Evolutionary conservation across 2,113 vertebrate genomes (phyloP).

Genomic region (Ictalurus furcatus): DNA sequence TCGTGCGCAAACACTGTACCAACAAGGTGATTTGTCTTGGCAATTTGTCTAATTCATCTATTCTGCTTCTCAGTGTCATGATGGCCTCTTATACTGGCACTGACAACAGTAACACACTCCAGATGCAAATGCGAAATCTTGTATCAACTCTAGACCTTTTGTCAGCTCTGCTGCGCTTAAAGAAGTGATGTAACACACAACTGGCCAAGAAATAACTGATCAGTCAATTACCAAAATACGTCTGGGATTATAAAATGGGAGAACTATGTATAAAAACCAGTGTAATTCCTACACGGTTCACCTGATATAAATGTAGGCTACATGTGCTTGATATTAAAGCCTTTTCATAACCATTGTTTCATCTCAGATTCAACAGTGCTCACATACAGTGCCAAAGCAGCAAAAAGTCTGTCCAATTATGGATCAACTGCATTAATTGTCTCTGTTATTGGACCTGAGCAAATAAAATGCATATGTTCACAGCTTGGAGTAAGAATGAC

Average conservation of each 20-base stretch:
- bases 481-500: neutral
- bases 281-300: slow-evolving; percentile 1
- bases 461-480: slow-evolving; percentile 8
- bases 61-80: slow-evolving; percentile 1
- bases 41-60: slow-evolving; percentile 6
- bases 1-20: neutral
- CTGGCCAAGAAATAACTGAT: slow-evolving; percentile 14
- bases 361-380: neutral
- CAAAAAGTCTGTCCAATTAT: neutral
- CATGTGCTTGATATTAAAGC: slow-evolving; percentile 13
- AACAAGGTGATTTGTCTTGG: slow-evolving; percentile 4
- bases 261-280: slow-evolving; percentile 1
- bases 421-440: neutral
- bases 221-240: slow-evolving; percentile 13
- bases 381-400: neutral
- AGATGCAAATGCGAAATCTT: slow-evolving; percentile 12
- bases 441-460: neutral
- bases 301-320: slow-evolving; percentile 16
- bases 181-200: slow-evolving; percentile 8
- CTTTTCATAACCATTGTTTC: slow-evolving; percentile 9
- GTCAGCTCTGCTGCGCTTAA: neutral
- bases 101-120: slow-evolving; percentile 12
- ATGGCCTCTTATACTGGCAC: slow-evolving; percentile 14
- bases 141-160: slow-evolving; percentile 5
- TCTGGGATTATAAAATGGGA: slow-evolving; percentile 17